A percentile compares a stretch with the other conserved stretches of the same genome.
phyloP scores from a whole-genome alignment of 2,797 vertebrate species.

The Parauchenoglanis punctatus region DNA sequence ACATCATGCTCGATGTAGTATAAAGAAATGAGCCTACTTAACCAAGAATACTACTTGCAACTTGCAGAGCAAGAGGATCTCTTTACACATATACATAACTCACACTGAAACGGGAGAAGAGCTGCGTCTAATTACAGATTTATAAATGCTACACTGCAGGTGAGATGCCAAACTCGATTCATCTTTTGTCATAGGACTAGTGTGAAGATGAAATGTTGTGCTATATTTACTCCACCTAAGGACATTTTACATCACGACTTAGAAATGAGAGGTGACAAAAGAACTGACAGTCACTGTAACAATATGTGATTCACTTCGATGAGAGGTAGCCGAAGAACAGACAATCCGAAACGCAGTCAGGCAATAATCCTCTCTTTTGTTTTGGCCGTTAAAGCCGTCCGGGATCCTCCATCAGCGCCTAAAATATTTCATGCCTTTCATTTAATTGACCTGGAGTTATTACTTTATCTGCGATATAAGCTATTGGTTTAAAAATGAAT shows the following conservation, averaged over 20 bases:
- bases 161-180: conserved; percentile 34
- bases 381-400: conserved; percentile 44
- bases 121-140: conserved; percentile 21
- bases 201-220: conserved; percentile 28
- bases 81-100: background rate
- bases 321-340: conserved; percentile 31
- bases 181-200: conserved; percentile 22
- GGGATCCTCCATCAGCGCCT: conserved; percentile 33
- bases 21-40: background rate
- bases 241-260: conserved; percentile 33
- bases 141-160: conserved; percentile 35
- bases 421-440: conserved; percentile 37
- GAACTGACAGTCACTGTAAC: conserved; percentile 40
- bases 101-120: background rate
- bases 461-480: conserved; percentile 48
- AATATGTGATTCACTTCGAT: conserved; percentile 49
- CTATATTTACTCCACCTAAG: conserved; percentile 42
- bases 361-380: conserved; percentile 56
- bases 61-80: background rate
- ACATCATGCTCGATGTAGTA: background rate
- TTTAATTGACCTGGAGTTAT: conserved; percentile 59
- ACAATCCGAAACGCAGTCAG: conserved; percentile 12
- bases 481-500: conserved; percentile 33
- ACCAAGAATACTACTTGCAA: background rate
- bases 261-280: conserved; percentile 45